phyloP scores from a whole-genome alignment of 2,113 vertebrate genomes.

The Phylloscopus trochiloides region DNA sequence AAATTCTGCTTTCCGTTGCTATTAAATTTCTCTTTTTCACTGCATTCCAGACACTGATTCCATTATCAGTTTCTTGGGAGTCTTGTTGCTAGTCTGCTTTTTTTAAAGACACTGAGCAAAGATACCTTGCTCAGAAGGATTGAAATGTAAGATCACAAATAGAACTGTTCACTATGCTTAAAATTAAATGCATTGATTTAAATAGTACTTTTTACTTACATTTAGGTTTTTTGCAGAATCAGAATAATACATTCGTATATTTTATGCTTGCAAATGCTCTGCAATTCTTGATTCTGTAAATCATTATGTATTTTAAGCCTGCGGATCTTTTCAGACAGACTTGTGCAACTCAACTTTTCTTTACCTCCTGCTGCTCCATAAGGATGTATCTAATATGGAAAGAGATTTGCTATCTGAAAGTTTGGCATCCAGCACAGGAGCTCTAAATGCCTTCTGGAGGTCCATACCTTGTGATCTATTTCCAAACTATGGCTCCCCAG shows the following conservation, averaged over 20 bases:
- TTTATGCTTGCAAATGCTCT: not conserved
- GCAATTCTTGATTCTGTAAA: not conserved
- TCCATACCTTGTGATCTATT: not conserved
- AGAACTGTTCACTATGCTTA: not conserved
- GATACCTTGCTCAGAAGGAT: not conserved
- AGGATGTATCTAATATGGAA: not conserved
- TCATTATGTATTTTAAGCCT: not conserved
- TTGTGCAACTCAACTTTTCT: not conserved
- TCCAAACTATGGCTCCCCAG: not conserved
- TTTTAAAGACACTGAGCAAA: not conserved
- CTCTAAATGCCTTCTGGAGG: not conserved
- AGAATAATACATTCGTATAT: not conserved
- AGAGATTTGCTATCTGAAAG: not conserved
- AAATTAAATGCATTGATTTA: not conserved
- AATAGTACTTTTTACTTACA: not conserved
- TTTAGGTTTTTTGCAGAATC: not conserved
- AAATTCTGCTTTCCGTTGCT: not conserved
- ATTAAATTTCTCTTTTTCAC: not conserved
- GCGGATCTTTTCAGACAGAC: not conserved
- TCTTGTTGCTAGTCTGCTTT: not conserved
- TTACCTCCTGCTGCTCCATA: not conserved
- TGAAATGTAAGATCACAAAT: not conserved
- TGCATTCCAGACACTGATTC: not conserved
- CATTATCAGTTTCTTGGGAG: not conserved
- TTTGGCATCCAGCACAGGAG: not conserved